Percentiles rank a stretch among this genome's conserved stretches.
Conservation (phyloP, 2,888 invertebrate species). For the Cryptophagus acutangulus region DNA sequence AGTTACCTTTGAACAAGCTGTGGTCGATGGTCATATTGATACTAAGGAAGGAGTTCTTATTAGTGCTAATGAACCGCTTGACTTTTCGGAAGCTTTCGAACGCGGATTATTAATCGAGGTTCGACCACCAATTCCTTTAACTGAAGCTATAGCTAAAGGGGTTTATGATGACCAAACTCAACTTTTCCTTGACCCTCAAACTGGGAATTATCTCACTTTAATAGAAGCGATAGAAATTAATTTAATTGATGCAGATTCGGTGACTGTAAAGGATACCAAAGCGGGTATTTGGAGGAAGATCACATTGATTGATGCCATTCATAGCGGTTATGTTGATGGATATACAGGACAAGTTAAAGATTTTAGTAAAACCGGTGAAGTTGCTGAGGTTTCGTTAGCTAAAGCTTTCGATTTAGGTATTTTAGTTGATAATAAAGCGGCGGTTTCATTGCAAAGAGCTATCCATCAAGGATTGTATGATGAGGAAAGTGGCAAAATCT, state of each 20-base stretch:
- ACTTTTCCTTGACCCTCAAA: conserved; percentile 75
- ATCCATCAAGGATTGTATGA: conserved; percentile 84
- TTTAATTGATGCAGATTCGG: conserved; percentile 78
- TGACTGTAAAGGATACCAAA: conserved; percentile 73
- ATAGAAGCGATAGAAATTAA: conserved; percentile 77
- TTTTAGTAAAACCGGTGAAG: conserved; percentile 57
- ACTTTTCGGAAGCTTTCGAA: conserved; percentile 82
- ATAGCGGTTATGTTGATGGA: conserved; percentile 69
- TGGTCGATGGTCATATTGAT: conserved; percentile 72
- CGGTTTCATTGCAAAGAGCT: conserved; percentile 77
- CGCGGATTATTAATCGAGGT: conserved; percentile 77
- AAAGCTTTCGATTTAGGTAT: conserved; percentile 77
- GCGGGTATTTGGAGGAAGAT: conserved; percentile 73
- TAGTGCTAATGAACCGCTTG: conserved; percentile 55
- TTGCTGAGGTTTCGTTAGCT: conserved; percentile 63
- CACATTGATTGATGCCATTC: conserved; percentile 72
- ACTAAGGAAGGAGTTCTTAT: conserved; percentile 65
- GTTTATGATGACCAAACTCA: conserved; percentile 75
- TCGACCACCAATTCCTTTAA: conserved; percentile 72
- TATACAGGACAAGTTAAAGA: conserved; percentile 66
- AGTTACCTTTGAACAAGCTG: conserved; percentile 77
- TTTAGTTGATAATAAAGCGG: conserved; percentile 73
- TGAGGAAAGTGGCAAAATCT: conserved; percentile 72
- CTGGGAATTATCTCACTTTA: conserved; percentile 71
- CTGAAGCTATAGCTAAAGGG: conserved; percentile 76